Base-by-base conservation (phyloP, 2,888 invertebrate genomes). In the Caenorhabditis uteleia region DNA sequence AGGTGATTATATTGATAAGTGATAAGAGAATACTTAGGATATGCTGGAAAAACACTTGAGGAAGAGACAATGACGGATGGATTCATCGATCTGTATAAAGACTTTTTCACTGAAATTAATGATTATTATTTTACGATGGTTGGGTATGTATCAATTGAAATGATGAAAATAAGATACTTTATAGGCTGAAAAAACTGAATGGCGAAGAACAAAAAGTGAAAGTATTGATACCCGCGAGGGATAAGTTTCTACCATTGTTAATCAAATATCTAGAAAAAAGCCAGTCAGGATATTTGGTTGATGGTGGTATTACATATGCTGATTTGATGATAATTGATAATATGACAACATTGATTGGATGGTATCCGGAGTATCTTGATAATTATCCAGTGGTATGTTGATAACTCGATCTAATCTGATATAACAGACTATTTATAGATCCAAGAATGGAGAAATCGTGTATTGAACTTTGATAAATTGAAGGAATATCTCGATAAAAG, bases 21-120 rank as follows among this genome's bases (percentile, higher is more conserved):
- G 14, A 44, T 21, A 12, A 14, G 8, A 12, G 12, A 25, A 14
- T 14, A 21, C 1, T 38, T n/a, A 39, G 53, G 53, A n/a, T 66
- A 45, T 43, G 51, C 56, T 29, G 66, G 66, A 29, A 60, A 67
- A 50, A 57, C 48, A n/a, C 45, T 36, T n/a, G 60, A 53, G 18
- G 60, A 67, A 23, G 47, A 45, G 12, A 60, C 66, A 14, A 27
- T 55, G 16, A 53, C 45, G 8, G 66, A 67, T 18, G 66, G 53
- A 14, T 50, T 67, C 14, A 50, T 45, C 27, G 61, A 67, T 49
- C 60, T 51, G 34, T 67, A 48, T 53, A 61, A 67, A 36, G 67
- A 67, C 25, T 67, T 60, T 47, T 61, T 61, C 23, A 42, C 23
- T 2, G 67, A 57, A 18, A 61, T 54, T 47, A 56, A 42, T 21